phyloP scores from a whole-genome alignment of 92 coral and sea anemone genomes.

The Zoanthus sociatus region DNA sequence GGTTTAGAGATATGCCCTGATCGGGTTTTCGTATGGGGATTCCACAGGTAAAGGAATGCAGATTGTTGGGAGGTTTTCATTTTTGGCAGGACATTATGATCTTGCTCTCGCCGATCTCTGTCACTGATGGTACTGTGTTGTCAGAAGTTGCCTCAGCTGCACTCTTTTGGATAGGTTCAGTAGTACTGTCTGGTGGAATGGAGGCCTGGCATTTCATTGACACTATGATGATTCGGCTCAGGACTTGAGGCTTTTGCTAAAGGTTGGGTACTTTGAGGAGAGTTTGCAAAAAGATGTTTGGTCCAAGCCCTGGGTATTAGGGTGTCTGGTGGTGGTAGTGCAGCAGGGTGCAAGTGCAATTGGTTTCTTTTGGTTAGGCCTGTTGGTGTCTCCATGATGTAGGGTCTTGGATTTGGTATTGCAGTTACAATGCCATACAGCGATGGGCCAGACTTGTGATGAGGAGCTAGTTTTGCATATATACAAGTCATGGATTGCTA shows the following conservation, averaged over 20 bases:
- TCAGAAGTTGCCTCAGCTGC: slow-evolving; percentile 15
- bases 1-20: slow-evolving; percentile 4
- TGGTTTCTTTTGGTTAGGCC: not conserved
- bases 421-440: slow-evolving; percentile 44
- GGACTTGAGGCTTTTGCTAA: not conserved
- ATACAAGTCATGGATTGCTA: slow-evolving; percentile 34
- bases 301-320: not conserved
- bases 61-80: slow-evolving; percentile 7
- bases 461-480: slow-evolving; percentile 54
- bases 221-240: not conserved
- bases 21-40: not conserved
- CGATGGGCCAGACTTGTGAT: slow-evolving; percentile 53
- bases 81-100: not conserved
- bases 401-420: slow-evolving; percentile 6
- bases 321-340: slow-evolving; percentile 34
- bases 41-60: not conserved
- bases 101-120: not conserved
- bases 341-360: slow-evolving; percentile 33
- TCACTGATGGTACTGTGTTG: not conserved
- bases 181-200: slow-evolving; percentile 7
- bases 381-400: not conserved
- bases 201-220: not conserved
- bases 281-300: slow-evolving; percentile 7
- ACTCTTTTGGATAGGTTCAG: not conserved
- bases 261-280: slow-evolving; percentile 16